Conservation (phyloP, 2,113 vertebrate species). For the Halcyon senegalensis region DNA sequence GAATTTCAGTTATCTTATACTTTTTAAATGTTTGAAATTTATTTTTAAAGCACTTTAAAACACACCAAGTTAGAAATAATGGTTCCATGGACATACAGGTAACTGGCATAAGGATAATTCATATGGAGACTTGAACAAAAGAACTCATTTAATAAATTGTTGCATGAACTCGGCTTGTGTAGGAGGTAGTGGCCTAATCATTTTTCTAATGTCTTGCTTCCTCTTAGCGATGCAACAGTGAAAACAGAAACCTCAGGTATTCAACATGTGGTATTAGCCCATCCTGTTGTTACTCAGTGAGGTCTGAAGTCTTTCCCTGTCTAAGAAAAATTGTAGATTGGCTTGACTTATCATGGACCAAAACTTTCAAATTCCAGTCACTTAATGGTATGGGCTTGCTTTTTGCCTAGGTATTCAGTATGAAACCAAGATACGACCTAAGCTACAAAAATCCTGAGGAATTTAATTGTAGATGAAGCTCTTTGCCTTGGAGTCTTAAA, state of each 20-base stretch:
- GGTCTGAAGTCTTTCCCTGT: background rate
- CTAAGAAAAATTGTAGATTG: background rate
- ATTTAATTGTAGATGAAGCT: background rate
- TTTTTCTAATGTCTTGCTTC: background rate
- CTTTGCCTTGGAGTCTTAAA: background rate
- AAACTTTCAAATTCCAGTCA: background rate
- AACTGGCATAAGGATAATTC: background rate
- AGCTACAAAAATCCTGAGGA: background rate
- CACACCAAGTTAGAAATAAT: background rate
- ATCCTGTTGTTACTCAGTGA: background rate
- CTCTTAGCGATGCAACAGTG: background rate
- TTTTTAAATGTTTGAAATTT: background rate
- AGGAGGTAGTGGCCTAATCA: background rate
- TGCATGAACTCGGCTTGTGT: background rate
- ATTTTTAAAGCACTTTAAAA: background rate
- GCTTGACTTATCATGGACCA: background rate
- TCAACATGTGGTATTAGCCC: rapidly evolving
- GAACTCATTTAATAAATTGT: background rate
- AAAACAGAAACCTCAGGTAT: background rate
- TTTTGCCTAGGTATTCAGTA: background rate
- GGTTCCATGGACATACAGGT: background rate
- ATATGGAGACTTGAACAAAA: background rate
- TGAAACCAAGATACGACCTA: background rate
- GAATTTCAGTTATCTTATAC: background rate
- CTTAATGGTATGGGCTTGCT: background rate